A percentile compares a stretch with the other conserved stretches of the same genome.
These are phyloP conservation scores for Polyodon spathula DNA, from an alignment of 2,113 vertebrate species.

Conservation along the genomic window DNA sequence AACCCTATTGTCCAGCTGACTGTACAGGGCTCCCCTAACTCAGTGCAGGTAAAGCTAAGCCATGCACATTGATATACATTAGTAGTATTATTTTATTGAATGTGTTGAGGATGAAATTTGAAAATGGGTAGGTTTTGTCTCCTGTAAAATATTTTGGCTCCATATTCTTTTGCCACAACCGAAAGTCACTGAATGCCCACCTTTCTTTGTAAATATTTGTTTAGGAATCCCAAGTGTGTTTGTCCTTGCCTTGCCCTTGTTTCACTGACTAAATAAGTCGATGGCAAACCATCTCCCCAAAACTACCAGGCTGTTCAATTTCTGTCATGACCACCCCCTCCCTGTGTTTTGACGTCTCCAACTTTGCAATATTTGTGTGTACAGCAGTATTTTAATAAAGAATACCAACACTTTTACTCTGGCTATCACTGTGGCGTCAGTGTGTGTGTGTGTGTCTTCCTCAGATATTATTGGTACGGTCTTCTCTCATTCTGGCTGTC, in stretches of 20 bases:
- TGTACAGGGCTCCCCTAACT: too few relatives aligned
- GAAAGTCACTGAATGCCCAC: background rate
- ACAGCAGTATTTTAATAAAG: conserved; percentile 99
- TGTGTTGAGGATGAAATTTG: too few relatives aligned
- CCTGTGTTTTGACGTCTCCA: conserved; percentile 60
- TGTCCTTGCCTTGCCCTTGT: conserved; percentile 10
- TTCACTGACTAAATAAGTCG: conserved; percentile 6
- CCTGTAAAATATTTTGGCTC: too few relatives aligned
- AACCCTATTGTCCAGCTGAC: too few relatives aligned
- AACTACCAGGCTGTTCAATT: background rate
- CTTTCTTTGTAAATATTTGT: background rate
- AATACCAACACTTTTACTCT: conserved; percentile 80
- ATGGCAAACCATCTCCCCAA: conserved; percentile 7
- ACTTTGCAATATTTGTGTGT: conserved; percentile 91
- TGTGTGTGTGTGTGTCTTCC: conserved; percentile 23
- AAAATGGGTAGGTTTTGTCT: too few relatives aligned
- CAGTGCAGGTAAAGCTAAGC: too few relatives aligned
- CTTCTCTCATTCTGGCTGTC: too few relatives aligned
- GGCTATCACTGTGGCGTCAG: conserved; percentile 5
- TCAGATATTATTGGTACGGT: too few relatives aligned
- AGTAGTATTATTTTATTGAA: too few relatives aligned
- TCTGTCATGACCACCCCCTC: conserved; percentile 26
- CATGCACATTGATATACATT: too few relatives aligned
- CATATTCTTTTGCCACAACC: conserved; percentile 35
- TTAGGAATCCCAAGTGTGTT: conserved; percentile 2